Evolutionary conservation across 2,113 vertebrate species (phyloP).

Genomic region (Motacilla tschutschensis): DNA sequence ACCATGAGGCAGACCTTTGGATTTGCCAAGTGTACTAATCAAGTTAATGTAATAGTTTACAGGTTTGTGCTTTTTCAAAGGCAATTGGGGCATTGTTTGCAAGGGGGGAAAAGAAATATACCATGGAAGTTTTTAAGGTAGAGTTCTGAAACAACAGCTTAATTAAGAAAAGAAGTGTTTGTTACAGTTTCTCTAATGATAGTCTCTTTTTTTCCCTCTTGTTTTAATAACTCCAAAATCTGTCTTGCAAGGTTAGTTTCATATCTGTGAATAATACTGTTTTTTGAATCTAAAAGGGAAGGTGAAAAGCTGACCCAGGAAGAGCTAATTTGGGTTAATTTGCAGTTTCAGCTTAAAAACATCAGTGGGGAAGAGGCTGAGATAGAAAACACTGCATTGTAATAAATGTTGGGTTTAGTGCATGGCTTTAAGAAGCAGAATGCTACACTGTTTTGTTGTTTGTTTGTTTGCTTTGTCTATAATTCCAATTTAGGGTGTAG

Average conservation of each 20-base stretch:
- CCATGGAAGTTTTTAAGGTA: background rate
- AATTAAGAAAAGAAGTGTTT: background rate
- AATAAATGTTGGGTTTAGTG: background rate
- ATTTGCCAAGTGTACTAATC: background rate
- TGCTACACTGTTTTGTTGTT: background rate
- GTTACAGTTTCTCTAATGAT: background rate
- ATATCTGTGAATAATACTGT: background rate
- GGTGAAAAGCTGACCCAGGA: background rate
- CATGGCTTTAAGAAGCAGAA: background rate
- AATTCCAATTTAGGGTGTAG: background rate
- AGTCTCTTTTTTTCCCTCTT: background rate
- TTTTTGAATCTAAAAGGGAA: background rate
- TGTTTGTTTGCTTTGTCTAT: background rate
- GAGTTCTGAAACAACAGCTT: background rate
- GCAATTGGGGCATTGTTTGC: background rate
- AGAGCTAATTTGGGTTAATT: background rate
- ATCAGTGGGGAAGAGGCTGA: background rate
- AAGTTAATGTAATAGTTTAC: background rate
- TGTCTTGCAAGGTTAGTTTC: background rate
- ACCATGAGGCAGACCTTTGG: background rate
- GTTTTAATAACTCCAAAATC: background rate
- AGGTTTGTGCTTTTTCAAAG: background rate
- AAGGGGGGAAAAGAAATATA: rapidly evolving
- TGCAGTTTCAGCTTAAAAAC: background rate
- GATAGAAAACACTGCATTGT: background rate